Evolutionary conservation across 2,113 vertebrate genomes (phyloP), one percentile per base, ranked within the genome.

Genomic region (Chaetops frenatus): DNA sequence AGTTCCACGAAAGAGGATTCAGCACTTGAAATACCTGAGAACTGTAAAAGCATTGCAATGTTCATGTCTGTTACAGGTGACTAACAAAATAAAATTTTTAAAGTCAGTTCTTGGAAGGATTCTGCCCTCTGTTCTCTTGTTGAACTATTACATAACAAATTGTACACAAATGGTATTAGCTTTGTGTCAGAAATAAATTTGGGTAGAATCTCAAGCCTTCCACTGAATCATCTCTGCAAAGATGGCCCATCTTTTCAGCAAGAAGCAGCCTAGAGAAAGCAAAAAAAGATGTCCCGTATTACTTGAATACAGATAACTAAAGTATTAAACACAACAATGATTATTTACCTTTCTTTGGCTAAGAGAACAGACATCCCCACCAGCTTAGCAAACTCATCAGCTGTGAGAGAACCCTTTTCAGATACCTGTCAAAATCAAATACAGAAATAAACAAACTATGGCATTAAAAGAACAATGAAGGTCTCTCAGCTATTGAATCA

Each of bases 141-240:
- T 88, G 40, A 93, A 65, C 23, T 18, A 60, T 80, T 61, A 88
- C 14, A 13, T 54, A 35, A 90, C 21, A 88, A 95, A 94, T 6
- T n/a, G 48, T 28, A 81, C 60, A 71, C 85, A 56, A 94, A 71
- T 45, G n/a, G 40, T 72, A 86, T 98, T 97, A 98, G 86, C 94
- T 98, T 96, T 96, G 96, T 38, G 97, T 99, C 97, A 99, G 94
- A 97, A 99, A 99, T 67, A 98, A 96, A 97, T 99, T 99, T 50
- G 99, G 99, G 96, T 99, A 99, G 98, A 99, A 99, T 81, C 99
- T 98, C 95, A 99, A 97, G 89, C 99, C 99, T 98, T 99, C 99
- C 47, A 99, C 99, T 8, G 99, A 99, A 97, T 99, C 99, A 35
- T 99, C 99, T 97, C 99, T 97, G 96, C 99, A 99, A 94, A 99